Evolutionary conservation across 2,888 invertebrate species (phyloP).

Genomic region (Nudaria mundana): DNA sequence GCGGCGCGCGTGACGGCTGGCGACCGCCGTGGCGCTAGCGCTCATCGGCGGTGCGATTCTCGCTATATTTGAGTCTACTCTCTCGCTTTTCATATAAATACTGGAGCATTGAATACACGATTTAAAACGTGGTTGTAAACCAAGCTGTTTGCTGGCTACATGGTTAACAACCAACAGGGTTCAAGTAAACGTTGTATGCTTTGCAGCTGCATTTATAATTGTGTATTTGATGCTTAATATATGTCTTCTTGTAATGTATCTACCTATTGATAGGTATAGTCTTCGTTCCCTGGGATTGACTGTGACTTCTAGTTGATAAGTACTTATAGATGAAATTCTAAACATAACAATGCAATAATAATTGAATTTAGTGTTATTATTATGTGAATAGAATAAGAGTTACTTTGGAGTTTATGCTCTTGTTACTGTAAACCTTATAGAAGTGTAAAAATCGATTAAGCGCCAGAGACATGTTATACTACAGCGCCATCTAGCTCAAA

Average conservation of each 20-base stretch:
- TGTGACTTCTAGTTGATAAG: constrained; percentile 11
- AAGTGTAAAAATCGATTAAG: too few relatives aligned
- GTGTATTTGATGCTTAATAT: too few relatives aligned
- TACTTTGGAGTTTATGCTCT: constrained; percentile 18
- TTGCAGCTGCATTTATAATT: too few relatives aligned
- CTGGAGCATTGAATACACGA: too few relatives aligned
- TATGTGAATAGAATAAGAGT: constrained; percentile 15
- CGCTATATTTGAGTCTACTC: constrained; percentile 42
- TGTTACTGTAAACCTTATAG: too few relatives aligned
- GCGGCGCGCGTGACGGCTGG: constrained; percentile 73
- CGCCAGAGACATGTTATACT: too few relatives aligned
- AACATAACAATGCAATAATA: constrained; percentile 32
- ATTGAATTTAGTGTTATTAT: constrained; percentile 17
- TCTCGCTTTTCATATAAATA: constrained; percentile 42
- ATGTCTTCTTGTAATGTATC: constrained; percentile 4
- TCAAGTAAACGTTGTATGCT: too few relatives aligned
- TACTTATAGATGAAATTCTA: constrained; percentile 8
- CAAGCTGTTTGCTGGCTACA: too few relatives aligned
- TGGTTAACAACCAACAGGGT: too few relatives aligned
- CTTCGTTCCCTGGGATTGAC: constrained; percentile 3
- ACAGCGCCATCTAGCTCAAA: too few relatives aligned
- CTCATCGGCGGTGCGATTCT: constrained; percentile 59
- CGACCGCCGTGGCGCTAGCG: constrained; percentile 61
- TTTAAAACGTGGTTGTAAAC: too few relatives aligned
- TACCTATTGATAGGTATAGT: too few relatives aligned